phyloP scores from a whole-genome alignment of 2,888 invertebrate genomes.

The Cecidostiba fungosa region DNA sequence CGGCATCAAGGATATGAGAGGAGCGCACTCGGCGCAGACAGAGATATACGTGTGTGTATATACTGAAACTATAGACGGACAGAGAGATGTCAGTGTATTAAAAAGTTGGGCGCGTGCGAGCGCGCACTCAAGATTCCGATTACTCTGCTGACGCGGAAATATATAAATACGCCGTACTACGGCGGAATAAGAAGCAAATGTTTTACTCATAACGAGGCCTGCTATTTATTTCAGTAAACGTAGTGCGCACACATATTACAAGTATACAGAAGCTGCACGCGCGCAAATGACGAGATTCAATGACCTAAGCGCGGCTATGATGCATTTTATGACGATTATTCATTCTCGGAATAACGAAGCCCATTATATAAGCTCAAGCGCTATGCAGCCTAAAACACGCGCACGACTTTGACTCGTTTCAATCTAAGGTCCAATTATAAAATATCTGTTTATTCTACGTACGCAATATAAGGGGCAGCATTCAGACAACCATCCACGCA shows the following conservation, averaged over 20 bases:
- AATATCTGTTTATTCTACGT: too few species aligned
- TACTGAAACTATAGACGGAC: slow-evolving; percentile 3
- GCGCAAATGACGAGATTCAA: too few species aligned
- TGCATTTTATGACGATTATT: slow-evolving; percentile 32
- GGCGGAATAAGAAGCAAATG: background rate
- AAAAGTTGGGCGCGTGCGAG: background rate
- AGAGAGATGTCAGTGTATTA: background rate
- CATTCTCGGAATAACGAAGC: slow-evolving; percentile 12
- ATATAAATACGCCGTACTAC: background rate
- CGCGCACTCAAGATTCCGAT: slow-evolving; percentile 28
- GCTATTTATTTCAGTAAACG: too few species aligned
- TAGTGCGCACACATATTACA: too few species aligned
- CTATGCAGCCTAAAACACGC: too few species aligned
- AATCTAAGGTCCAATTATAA: too few species aligned
- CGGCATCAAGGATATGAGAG: too few species aligned
- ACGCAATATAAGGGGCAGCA: too few species aligned
- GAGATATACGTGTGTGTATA: background rate
- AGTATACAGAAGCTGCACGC: too few species aligned
- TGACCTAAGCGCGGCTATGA: slow-evolving; percentile 39
- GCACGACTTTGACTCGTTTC: too few species aligned
- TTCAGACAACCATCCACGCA: too few species aligned
- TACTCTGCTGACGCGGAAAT: slow-evolving; percentile 38
- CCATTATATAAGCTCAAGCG: background rate
- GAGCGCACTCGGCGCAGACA: background rate
- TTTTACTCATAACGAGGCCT: too few species aligned